These are phyloP conservation scores for Syngnathus acus DNA, from an alignment of 2,797 vertebrate genomes.

Conservation along the genomic window DNA sequence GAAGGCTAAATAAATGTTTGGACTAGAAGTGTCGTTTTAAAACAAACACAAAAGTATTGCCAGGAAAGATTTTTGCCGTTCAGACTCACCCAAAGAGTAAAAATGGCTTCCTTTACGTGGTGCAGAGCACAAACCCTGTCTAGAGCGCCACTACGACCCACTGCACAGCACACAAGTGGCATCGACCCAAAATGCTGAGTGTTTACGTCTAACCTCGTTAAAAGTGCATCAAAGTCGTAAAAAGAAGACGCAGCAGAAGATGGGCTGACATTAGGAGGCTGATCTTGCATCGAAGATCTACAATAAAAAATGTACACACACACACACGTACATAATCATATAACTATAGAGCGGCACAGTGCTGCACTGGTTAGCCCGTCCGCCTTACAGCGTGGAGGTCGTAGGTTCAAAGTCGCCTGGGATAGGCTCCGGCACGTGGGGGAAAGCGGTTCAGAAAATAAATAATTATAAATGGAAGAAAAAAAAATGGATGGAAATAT, in stretches of 20 bases:
- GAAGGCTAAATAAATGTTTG: not conserved
- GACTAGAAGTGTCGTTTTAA: not conserved
- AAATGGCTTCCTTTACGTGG: not conserved
- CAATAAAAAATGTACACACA: conserved; percentile 11
- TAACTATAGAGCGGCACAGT: too few species aligned
- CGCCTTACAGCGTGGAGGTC: too few species aligned
- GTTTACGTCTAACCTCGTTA: conserved; percentile 24
- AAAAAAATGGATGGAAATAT: too few species aligned
- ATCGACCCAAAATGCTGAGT: conserved; percentile 12
- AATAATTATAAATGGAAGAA: too few species aligned
- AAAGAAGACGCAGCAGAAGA: conserved; percentile 15
- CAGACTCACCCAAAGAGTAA: not conserved
- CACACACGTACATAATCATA: too few species aligned
- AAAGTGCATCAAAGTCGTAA: conserved; percentile 42
- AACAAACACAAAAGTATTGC: not conserved
- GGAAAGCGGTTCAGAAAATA: too few species aligned
- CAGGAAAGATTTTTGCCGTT: not conserved
- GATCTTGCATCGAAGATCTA: conserved; percentile 41
- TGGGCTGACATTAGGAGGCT: conserved; percentile 39
- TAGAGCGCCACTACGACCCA: conserved; percentile 1
- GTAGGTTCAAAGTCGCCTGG: too few species aligned
- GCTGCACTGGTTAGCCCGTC: too few species aligned
- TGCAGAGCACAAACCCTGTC: not conserved
- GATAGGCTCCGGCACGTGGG: too few species aligned
- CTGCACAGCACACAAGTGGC: conserved; percentile 8